Base-by-base conservation (phyloP, 64 coral and sea anemone species). In the Montipora cactus region DNA sequence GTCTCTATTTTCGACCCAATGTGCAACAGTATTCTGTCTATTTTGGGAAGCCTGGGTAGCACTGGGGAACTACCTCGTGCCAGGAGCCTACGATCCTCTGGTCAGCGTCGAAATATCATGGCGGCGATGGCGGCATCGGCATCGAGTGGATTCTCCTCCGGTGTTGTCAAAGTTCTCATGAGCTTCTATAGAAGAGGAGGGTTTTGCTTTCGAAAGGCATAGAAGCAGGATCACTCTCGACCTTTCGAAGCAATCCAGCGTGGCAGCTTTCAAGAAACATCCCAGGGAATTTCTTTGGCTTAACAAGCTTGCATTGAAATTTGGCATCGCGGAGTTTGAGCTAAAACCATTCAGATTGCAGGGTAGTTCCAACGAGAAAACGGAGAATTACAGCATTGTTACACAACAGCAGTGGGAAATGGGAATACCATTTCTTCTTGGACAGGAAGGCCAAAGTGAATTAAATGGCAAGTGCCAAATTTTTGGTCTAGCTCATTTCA, bases 311-410 rank as follows among this genome's bases (percentile, higher is more conserved):
- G 67, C 68, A 16, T 53, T 75, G 46, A 87, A 74, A 73, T 87
- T 87, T 87, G 67, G 84, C 64, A 71, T 74, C 16, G 84, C 66
- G 3, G 67, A 87, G n/a, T 87, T 87, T 87, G 67, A 87, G 18
- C 67, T 74, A 10, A 87, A 74, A n/a, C 67, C 74, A 6, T 74
- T 74, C 84, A 87, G 84, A 74, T 74, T 75, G 44, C 66, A 87
- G 84, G 23, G 84, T 53, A 8, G 3, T 87, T 50, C 67, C 47
- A 76, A 88, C 6, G 86, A 69, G 23, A 57, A 88, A 25, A 76
- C 86, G 68, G 47, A 87, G 22, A 87, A 74, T 51, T 87, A 87
- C 84, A 87, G 84, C 44, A 87, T 87, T 74, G 84, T 87, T 45
- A 87, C 84, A 3, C 84, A 87, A 72, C 67, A 87, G 15, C 15